Conservation (phyloP, 2,113 vertebrate species). For the Zosterops pallidus region DNA sequence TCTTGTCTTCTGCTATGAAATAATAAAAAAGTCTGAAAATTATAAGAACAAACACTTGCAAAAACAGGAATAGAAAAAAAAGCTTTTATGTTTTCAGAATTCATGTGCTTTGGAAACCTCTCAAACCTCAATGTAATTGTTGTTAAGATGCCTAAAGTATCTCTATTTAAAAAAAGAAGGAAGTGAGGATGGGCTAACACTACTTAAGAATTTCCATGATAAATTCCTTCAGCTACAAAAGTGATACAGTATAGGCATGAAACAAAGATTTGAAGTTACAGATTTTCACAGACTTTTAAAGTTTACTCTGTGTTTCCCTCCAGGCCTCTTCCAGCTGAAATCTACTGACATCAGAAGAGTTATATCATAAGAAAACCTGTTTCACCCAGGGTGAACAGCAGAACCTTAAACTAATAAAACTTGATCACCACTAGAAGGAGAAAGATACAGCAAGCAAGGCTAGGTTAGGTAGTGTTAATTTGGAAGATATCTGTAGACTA, state of each 20-base stretch:
- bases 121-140: not conserved
- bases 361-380: not conserved
- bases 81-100: not conserved
- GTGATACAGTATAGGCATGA: not conserved
- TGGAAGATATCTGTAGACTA: not conserved
- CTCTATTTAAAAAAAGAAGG: rapidly evolving
- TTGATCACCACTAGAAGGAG: not conserved
- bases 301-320: not conserved
- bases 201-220: not conserved
- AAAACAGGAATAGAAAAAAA: not conserved
- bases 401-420: slow-evolving; percentile 16
- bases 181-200: not conserved
- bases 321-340: not conserved
- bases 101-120: not conserved
- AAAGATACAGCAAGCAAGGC: not conserved
- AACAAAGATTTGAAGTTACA: not conserved
- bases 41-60: not conserved
- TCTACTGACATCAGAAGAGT: not conserved
- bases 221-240: not conserved
- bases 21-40: not conserved
- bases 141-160: not conserved
- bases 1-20: slow-evolving; percentile 26
- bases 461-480: not conserved
- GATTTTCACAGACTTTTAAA: not conserved
- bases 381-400: not conserved